A percentile compares a stretch with the other conserved stretches of the same genome.
phyloP scores from a whole-genome alignment of 2,797 vertebrate species.

The Rhinophrynus dorsalis region DNA sequence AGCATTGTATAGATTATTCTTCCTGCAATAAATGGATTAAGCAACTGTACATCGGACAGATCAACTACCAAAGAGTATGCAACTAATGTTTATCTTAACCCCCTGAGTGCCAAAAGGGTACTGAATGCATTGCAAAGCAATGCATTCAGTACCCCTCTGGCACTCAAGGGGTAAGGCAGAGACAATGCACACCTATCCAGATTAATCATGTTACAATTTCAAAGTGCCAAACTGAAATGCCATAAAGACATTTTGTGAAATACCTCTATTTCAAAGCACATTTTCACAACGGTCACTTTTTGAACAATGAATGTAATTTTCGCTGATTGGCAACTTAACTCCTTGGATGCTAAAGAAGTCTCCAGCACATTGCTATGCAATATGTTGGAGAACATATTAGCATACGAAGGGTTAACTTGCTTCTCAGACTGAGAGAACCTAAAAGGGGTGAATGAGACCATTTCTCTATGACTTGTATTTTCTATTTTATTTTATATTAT shows the following conservation, averaged over 20 bases:
- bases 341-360: no score
- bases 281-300: neutral
- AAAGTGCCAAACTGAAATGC: constrained; percentile 27
- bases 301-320: constrained; percentile 17
- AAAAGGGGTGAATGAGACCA: constrained; percentile 1
- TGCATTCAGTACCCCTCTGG: no score
- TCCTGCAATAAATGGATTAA: neutral
- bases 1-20: neutral
- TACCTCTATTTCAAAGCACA: neutral
- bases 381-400: no score
- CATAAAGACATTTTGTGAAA: constrained; percentile 1
- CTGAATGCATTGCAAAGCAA: neutral
- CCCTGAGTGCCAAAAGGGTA: no score
- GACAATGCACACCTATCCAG: neutral
- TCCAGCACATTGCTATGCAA: no score
- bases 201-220: constrained; percentile 1
- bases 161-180: no score
- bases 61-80: constrained; percentile 32
- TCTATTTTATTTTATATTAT: constrained; percentile 43
- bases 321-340: constrained; percentile 4
- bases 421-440: neutral
- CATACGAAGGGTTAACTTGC: no score
- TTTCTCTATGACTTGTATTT: constrained; percentile 27
- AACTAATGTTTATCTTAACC: neutral
- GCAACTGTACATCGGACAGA: neutral